phyloP scores from a whole-genome alignment of 2,888 invertebrate species.

The Apodemia hepburni region DNA sequence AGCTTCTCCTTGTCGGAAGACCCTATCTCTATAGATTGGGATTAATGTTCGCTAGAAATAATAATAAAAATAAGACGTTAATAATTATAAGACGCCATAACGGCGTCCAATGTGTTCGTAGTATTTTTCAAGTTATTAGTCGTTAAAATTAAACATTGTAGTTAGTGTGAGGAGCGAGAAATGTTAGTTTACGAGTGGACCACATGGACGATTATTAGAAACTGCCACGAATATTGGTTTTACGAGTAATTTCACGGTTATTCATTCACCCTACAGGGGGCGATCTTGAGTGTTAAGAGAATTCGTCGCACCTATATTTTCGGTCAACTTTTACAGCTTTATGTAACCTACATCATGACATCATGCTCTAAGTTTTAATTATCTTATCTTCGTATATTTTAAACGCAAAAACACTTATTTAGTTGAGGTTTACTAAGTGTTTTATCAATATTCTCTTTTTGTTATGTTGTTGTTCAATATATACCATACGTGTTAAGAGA shows the following conservation, averaged over 20 bases:
- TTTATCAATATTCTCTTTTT: too few species aligned
- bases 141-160: conserved; percentile 15
- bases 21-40: too few species aligned
- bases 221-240: conserved; percentile 71
- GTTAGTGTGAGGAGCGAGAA: neutral
- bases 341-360: neutral
- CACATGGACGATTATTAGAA: conserved; percentile 62
- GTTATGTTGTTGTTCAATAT: too few species aligned
- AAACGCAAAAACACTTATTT: too few species aligned
- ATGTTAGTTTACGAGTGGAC: conserved; percentile 50
- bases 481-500: too few species aligned
- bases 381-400: neutral
- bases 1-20: too few species aligned
- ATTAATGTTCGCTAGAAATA: too few species aligned
- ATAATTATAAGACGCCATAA: neutral
- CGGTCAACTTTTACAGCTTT: conserved; percentile 25
- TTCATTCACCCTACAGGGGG: conserved; percentile 60
- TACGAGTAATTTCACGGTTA: conserved; percentile 76
- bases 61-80: neutral
- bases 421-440: too few species aligned
- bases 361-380: neutral
- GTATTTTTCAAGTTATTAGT: conserved; percentile 7
- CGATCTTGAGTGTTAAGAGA: conserved; percentile 38
- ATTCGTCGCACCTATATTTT: conserved; percentile 37
- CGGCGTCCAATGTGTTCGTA: neutral